Percentiles rank a stretch among this genome's conserved stretches.
These are phyloP conservation scores for Peromyscus nudipes DNA, from an alignment of 2,797 vertebrate species.

Conservation along the genomic window DNA sequence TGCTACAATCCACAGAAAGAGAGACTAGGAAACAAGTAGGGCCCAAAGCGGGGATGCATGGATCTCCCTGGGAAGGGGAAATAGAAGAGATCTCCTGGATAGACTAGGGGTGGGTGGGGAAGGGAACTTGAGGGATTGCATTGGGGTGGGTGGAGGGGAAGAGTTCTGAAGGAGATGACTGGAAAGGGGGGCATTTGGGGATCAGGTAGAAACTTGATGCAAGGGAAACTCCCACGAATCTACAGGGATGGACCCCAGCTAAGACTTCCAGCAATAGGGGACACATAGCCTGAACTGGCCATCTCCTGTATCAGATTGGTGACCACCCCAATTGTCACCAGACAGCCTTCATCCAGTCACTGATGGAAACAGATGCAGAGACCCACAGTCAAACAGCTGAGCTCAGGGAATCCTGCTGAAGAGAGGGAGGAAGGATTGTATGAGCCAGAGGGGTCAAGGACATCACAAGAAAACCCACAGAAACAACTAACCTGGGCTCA, in stretches of 20 bases:
- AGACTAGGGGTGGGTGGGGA: neutral
- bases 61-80: neutral
- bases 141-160: neutral
- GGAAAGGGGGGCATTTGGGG: neutral
- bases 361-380: too few relatives aligned
- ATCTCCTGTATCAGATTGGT: neutral
- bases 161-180: neutral
- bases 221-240: neutral
- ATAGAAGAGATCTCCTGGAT: neutral
- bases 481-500: too few relatives aligned
- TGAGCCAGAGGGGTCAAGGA: too few relatives aligned
- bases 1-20: neutral
- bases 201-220: neutral
- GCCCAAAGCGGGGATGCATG: neutral
- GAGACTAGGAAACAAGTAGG: neutral
- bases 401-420: too few relatives aligned
- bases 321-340: neutral
- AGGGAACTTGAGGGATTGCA: neutral
- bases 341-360: too few relatives aligned
- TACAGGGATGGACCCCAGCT: neutral
- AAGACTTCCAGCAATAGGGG: neutral
- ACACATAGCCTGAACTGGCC: neutral
- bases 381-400: too few relatives aligned
- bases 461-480: too few relatives aligned
- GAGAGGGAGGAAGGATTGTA: too few relatives aligned